Evolutionary conservation across 2,888 invertebrate genomes (phyloP).

Genomic region (Hylaea fasciaria): DNA sequence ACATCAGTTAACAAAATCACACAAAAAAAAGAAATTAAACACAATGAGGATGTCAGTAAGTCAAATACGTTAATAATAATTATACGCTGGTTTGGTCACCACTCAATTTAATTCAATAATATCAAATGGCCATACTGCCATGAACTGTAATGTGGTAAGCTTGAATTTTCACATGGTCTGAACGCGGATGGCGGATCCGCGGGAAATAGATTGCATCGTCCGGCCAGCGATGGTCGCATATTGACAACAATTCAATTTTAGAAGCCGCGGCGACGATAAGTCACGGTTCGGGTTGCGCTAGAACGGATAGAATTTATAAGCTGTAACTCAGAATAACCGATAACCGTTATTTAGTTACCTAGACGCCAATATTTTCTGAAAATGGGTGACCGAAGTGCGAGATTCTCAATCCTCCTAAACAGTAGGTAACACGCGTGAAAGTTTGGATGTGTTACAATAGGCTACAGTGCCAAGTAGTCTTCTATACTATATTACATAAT

Average conservation of each 20-base stretch:
- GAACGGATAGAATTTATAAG: constrained; percentile 19
- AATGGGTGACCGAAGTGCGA: not conserved
- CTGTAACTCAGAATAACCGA: constrained; percentile 26
- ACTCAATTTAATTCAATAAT: too few relatives aligned
- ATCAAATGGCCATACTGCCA: constrained; percentile 3
- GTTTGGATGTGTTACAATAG: too few relatives aligned
- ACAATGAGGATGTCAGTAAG: too few relatives aligned
- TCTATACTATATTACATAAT: too few relatives aligned
- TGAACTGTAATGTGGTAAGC: constrained; percentile 15
- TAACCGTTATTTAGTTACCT: constrained; percentile 22
- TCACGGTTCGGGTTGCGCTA: constrained; percentile 27
- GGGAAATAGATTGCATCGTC: constrained; percentile 44
- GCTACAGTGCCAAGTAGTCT: too few relatives aligned
- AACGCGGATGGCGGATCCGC: constrained; percentile 39
- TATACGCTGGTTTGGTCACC: too few relatives aligned
- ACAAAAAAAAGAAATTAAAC: too few relatives aligned
- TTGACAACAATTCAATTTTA: constrained; percentile 40
- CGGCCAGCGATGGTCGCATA: constrained; percentile 29
- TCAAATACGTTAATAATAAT: too few relatives aligned
- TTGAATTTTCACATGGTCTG: constrained; percentile 39
- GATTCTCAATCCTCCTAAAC: not conserved
- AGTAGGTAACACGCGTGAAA: not conserved
- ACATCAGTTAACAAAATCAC: too few relatives aligned
- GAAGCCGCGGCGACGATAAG: constrained; percentile 28
- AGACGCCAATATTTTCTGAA: constrained; percentile 6